Conservation (phyloP, 30 jellyfish, hydroid and myxozoan genomes). For the Nemopilema nomurai region DNA sequence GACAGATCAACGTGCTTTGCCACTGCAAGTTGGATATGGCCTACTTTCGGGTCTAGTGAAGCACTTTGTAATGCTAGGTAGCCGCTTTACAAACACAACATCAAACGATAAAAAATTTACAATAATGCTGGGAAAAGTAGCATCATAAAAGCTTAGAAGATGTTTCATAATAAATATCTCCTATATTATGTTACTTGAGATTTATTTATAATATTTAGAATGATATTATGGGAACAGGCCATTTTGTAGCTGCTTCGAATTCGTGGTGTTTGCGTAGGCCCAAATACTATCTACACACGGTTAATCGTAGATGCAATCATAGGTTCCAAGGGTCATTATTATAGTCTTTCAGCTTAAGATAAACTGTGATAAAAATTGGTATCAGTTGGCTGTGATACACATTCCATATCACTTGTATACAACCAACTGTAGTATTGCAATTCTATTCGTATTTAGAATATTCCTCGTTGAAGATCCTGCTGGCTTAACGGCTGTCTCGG, state of each 20-base stretch:
- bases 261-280: conserved; percentile 18
- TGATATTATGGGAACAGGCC: conserved; percentile 31
- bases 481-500: conserved; percentile 91
- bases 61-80: conserved; percentile 1
- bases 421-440: not conserved
- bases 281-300: conserved; percentile 22
- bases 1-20: too few species aligned
- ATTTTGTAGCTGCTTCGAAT: not conserved
- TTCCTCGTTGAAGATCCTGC: not conserved
- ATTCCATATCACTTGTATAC: not conserved
- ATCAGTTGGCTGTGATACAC: not conserved
- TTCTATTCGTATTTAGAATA: not conserved
- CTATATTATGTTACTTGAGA: conserved; percentile 17
- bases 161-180: conserved; percentile 53
- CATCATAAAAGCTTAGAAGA: conserved; percentile 51
- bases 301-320: conserved; percentile 17
- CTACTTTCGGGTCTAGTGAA: not conserved
- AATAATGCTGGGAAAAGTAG: conserved; percentile 54
- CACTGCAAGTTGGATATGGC: too few species aligned
- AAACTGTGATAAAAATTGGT: not conserved
- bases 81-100: conserved; percentile 60
- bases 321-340: conserved; percentile 34
- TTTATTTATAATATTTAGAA: not conserved
- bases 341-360: not conserved
- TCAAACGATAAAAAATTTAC: conserved; percentile 55